Conservation (phyloP, 1,140 invertebrate genomes). For the Himalopsyche phryganea region DNA sequence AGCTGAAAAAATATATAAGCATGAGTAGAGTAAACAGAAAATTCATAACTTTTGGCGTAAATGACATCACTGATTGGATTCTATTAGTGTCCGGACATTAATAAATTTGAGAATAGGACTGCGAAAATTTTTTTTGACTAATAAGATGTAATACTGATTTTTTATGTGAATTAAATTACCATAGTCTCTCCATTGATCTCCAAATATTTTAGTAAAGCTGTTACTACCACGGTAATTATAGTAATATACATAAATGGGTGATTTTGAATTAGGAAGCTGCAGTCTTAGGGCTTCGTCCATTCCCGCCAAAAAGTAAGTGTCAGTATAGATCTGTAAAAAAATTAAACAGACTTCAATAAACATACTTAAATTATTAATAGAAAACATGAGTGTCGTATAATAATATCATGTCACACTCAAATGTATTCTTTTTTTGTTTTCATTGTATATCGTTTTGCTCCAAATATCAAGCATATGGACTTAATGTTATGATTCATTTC, state of each 20-base stretch:
- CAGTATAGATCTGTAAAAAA: conserved; percentile 23
- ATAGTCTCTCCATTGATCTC: conserved; percentile 24
- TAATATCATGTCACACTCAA: not conserved
- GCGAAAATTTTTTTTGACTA: no score
- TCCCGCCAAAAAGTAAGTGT: conserved; percentile 20
- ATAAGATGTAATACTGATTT: no score
- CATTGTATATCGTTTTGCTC: not conserved
- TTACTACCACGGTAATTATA: conserved; percentile 25
- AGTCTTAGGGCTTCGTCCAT: conserved; percentile 25
- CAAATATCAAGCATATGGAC: not conserved
- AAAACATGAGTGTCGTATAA: conserved; percentile 1
- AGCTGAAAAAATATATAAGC: not conserved
- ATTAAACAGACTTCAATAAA: not conserved
- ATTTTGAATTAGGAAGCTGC: conserved; percentile 4
- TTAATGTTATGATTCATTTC: not conserved
- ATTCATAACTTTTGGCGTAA: no score
- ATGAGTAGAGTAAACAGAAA: no score
- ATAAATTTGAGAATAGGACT: no score
- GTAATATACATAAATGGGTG: conserved; percentile 26
- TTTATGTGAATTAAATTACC: no score
- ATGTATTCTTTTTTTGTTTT: not conserved
- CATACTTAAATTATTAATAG: conserved; percentile 1
- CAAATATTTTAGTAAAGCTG: conserved; percentile 28
- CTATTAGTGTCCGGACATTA: no score
- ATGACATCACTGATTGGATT: no score